Conservation (phyloP, 1,140 invertebrate species). For the Aphaenogaster floridana region DNA sequence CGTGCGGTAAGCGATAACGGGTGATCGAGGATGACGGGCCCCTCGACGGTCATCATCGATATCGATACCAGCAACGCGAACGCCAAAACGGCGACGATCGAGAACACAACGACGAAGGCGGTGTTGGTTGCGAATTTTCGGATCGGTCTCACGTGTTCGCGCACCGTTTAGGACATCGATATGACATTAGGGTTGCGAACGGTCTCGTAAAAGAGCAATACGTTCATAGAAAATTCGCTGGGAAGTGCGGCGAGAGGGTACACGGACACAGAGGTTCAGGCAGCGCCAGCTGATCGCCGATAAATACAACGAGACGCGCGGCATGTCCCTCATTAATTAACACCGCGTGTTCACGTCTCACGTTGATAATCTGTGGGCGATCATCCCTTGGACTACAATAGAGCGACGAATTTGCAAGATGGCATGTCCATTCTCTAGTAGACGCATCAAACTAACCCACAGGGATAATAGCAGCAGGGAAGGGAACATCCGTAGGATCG, state of each 20-base stretch:
- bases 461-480: constrained; percentile 48
- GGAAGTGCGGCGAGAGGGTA: not conserved
- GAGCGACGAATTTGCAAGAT: constrained; percentile 73
- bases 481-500: constrained; percentile 64
- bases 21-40: constrained; percentile 38
- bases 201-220: not conserved
- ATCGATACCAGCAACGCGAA: not conserved
- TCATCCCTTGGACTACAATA: constrained; percentile 2
- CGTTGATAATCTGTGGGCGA: not conserved
- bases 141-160: constrained; percentile 33
- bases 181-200: constrained; percentile 27
- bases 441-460: constrained; percentile 74
- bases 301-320: constrained; percentile 57
- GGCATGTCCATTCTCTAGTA: constrained; percentile 84
- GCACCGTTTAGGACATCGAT: constrained; percentile 18
- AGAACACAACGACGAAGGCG: not conserved
- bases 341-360: constrained; percentile 9
- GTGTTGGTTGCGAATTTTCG: not conserved
- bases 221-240: not conserved
- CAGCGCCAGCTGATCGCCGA: constrained; percentile 69
- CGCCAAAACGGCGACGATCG: not conserved
- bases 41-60: not conserved
- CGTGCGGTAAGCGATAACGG: constrained; percentile 27
- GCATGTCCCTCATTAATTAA: constrained; percentile 51
- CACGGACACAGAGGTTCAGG: not conserved